phyloP scores from a whole-genome alignment of 2,797 vertebrate genomes.

The Hemibagrus guttatus region DNA sequence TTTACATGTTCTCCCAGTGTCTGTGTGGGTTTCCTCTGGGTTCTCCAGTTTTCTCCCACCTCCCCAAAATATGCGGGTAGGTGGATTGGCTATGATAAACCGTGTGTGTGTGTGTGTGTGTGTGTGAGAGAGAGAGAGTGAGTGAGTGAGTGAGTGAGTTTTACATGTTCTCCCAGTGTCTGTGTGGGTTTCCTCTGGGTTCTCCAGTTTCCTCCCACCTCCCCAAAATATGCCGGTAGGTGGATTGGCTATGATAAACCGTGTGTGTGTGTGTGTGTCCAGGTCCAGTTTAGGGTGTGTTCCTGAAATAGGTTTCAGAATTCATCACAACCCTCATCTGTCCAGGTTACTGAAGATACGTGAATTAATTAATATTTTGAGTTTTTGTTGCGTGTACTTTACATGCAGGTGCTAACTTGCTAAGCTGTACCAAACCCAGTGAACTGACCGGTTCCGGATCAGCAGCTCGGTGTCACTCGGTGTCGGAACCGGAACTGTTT shows the following conservation, averaged over 20 bases:
- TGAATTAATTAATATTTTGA: background rate
- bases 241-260: background rate
- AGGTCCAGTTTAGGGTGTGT: background rate
- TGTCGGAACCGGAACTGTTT: slow-evolving; percentile 80
- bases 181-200: background rate
- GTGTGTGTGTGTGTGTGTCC: background rate
- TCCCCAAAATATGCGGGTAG: background rate
- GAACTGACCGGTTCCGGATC: slow-evolving; percentile 90
- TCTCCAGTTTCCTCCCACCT: background rate
- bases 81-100: background rate
- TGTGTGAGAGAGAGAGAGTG: too few relatives aligned
- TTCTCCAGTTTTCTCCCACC: background rate
- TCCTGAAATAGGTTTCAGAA: background rate
- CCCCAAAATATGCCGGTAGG: background rate
- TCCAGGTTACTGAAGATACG: background rate
- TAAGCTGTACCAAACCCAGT: background rate
- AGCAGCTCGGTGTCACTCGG: slow-evolving; percentile 89
- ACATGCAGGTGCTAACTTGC: background rate
- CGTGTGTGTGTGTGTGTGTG: background rate
- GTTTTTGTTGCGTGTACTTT: too few relatives aligned
- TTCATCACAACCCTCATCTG: background rate
- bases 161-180: background rate
- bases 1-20: background rate
- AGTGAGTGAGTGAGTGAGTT: too few relatives aligned
- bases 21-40: background rate